phyloP scores from a whole-genome alignment of 2,113 vertebrate species.

The Lontra canadensis region DNA sequence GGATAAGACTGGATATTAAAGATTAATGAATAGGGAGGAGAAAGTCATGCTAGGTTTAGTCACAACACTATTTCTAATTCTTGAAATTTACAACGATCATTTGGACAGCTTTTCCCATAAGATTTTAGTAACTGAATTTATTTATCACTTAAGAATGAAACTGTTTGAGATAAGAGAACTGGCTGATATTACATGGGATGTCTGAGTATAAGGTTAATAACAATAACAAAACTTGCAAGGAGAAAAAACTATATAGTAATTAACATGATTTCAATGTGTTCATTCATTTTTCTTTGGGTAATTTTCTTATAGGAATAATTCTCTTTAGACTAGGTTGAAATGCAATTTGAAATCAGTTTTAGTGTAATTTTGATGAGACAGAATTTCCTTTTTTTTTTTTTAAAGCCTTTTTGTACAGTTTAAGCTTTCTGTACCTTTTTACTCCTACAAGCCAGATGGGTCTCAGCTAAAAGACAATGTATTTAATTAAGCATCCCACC shows the following conservation, averaged over 20 bases:
- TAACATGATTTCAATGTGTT: background rate
- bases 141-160: background rate
- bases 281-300: background rate
- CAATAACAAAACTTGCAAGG: background rate
- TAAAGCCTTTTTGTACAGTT: background rate
- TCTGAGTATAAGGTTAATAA: background rate
- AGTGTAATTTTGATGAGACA: background rate
- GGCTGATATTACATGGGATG: background rate
- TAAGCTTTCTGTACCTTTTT: background rate
- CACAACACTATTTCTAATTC: background rate
- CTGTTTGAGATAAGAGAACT: background rate
- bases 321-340: background rate
- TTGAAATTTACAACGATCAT: background rate
- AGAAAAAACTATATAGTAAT: background rate
- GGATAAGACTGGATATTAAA: background rate
- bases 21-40: background rate
- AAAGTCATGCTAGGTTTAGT: background rate
- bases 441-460: background rate
- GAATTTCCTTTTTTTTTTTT: background rate
- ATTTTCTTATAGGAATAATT: background rate
- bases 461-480: background rate
- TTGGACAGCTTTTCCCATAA: background rate
- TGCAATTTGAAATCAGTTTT: background rate
- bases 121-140: background rate
- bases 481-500: background rate